These are phyloP conservation scores for Peromyscus polionotus DNA, from an alignment of 2,113 vertebrate species.

Conservation along the genomic window DNA sequence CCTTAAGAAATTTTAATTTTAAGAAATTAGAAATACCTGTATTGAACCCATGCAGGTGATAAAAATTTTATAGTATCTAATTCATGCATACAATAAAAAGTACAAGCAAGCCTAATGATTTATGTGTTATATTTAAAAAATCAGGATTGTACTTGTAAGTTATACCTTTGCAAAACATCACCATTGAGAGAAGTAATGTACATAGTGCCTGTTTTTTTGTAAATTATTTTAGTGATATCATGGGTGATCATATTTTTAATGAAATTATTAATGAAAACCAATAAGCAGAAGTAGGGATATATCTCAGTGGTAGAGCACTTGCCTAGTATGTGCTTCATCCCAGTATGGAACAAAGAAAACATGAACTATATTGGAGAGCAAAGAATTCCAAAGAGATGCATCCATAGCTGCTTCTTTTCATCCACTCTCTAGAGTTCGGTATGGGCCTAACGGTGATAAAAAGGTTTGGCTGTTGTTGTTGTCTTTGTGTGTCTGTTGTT, in stretches of 20 bases:
- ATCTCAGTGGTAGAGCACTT: neutral
- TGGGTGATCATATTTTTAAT: neutral
- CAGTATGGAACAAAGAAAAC: neutral
- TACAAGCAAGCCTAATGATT: neutral
- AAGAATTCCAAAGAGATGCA: neutral
- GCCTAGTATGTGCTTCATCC: neutral
- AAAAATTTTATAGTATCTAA: neutral
- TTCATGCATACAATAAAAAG: neutral
- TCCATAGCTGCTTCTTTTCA: neutral
- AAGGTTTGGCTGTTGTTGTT: neutral
- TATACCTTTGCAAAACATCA: neutral
- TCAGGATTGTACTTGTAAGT: neutral
- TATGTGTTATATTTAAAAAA: neutral
- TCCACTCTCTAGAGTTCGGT: neutral
- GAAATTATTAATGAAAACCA: neutral
- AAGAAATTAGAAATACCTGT: neutral
- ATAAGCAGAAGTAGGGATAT: neutral
- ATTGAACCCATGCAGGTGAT: neutral
- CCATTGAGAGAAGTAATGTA: neutral
- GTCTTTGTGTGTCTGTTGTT: neutral
- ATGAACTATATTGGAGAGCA: neutral
- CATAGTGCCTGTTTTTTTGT: neutral
- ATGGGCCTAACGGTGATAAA: neutral
- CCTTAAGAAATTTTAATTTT: neutral
- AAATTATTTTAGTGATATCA: neutral